Percentiles rank a stretch among this genome's conserved stretches.
phyloP scores from a whole-genome alignment of 2,797 vertebrate genomes.

The Cetoscarus ocellatus region DNA sequence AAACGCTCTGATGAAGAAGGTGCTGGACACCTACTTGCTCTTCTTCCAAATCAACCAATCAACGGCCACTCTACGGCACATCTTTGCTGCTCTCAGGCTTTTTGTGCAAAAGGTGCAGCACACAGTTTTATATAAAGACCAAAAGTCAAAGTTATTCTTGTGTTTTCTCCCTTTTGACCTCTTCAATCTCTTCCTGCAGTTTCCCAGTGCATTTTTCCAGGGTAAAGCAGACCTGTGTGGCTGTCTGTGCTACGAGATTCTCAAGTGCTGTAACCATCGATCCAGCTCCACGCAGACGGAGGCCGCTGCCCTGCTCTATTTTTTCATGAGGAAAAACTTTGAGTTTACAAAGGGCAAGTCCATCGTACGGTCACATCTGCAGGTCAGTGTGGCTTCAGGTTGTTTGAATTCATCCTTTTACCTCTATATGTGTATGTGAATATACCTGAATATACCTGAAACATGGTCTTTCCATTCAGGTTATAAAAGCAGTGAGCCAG shows the following conservation, averaged over 20 bases:
- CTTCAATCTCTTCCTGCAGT: conserved; percentile 78
- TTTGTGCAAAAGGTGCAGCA: conserved; percentile 93
- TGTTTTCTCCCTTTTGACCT: background rate
- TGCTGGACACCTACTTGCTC: conserved; percentile 97
- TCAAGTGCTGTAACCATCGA: conserved; percentile 98
- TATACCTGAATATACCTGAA: no score
- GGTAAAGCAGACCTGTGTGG: conserved; percentile 97
- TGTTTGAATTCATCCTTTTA: no score
- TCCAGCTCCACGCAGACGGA: conserved; percentile 96
- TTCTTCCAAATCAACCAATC: conserved; percentile 99
- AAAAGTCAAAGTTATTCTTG: no score
- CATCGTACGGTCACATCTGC: conserved; percentile 97
- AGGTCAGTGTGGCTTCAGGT: conserved; percentile 82
- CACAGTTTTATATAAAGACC: background rate
- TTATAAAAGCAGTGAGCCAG: conserved; percentile 98
- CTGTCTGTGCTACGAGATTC: conserved; percentile 95
- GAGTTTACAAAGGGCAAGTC: conserved; percentile 98
- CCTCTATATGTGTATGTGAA: no score
- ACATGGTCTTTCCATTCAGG: conserved; percentile 72
- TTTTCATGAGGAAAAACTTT: conserved; percentile 99
- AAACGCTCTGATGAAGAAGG: conserved; percentile 95
- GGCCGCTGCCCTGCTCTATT: conserved; percentile 95
- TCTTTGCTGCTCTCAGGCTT: conserved; percentile 94
- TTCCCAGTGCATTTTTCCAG: conserved; percentile 96
- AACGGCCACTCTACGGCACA: conserved; percentile 90